These are phyloP conservation scores for Nudaria mundana DNA, from an alignment of 2,888 invertebrate species.

Conservation along the genomic window DNA sequence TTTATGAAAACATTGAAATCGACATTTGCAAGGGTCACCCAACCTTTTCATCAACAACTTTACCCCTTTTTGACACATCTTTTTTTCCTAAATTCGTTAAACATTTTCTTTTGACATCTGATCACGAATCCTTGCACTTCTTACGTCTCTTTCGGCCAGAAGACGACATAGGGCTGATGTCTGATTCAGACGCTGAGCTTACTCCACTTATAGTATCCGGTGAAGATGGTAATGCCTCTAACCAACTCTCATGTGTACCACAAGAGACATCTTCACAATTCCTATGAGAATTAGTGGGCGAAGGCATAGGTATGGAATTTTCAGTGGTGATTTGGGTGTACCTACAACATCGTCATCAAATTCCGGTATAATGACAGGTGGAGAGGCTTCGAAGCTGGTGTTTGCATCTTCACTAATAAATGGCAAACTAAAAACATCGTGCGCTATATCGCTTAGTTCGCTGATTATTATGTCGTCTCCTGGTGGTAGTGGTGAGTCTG, in stretches of 20 bases:
- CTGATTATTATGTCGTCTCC: too few species aligned
- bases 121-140: constrained; percentile 1
- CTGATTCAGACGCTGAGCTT: constrained; percentile 1
- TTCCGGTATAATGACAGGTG: not conserved
- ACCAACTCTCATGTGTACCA: not conserved
- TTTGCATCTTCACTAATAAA: not conserved
- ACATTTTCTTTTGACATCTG: not conserved
- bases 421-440: not conserved
- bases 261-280: not conserved
- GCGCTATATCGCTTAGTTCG: too few species aligned
- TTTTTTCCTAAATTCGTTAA: not conserved
- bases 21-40: too few species aligned
- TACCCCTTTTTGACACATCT: not conserved
- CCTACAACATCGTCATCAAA: not conserved
- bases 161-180: constrained; percentile 1
- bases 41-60: too few species aligned
- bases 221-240: constrained; percentile 1
- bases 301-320: not conserved
- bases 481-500: not conserved
- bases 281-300: not conserved
- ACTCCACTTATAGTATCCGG: not conserved
- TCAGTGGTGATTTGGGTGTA: not conserved
- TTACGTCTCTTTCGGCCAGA: constrained; percentile 1
- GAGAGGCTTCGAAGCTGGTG: not conserved
- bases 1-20: too few species aligned